Evolutionary conservation across 2,797 vertebrate species (phyloP).

Genomic region (Otolemur crassicaudatus): DNA sequence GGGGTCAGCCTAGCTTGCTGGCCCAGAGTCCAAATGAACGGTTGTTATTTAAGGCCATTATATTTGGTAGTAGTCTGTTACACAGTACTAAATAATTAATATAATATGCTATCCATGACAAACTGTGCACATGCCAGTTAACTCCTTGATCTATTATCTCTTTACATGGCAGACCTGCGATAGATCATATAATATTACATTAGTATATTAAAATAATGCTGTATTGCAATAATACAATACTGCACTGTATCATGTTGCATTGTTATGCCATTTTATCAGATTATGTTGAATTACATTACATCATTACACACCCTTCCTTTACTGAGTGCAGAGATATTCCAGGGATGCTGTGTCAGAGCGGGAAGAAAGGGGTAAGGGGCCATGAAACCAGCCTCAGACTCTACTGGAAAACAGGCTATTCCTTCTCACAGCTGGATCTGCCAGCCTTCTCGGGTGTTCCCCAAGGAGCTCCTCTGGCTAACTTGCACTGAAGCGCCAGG

Average conservation of each 20-base stretch:
- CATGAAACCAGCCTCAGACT: not conserved
- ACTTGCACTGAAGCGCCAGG: not conserved
- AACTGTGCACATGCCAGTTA: not conserved
- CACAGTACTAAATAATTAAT: not conserved
- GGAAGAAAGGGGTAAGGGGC: not conserved
- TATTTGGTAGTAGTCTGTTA: not conserved
- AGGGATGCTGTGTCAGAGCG: not conserved
- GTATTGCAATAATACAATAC: not conserved
- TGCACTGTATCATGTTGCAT: not conserved
- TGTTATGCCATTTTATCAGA: not conserved
- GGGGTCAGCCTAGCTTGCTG: not conserved
- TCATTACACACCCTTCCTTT: not conserved
- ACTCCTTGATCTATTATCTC: not conserved
- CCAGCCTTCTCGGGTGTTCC: not conserved
- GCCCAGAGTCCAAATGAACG: not conserved
- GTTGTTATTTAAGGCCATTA: conserved; percentile 26
- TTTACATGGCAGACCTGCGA: not conserved
- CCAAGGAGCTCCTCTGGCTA: not conserved
- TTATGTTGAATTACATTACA: not conserved
- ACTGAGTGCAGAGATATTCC: not conserved
- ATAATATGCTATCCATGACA: not conserved
- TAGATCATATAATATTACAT: not conserved
- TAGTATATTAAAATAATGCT: not conserved
- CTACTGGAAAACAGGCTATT: not conserved
- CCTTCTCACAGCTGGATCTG: not conserved